Percentiles rank a stretch among this genome's conserved stretches.
These are phyloP conservation scores for Chondrilla cf. caribensis DNA, from an alignment of 37 sponge, comb jelly and placozoan genomes.

Conservation along the genomic window DNA sequence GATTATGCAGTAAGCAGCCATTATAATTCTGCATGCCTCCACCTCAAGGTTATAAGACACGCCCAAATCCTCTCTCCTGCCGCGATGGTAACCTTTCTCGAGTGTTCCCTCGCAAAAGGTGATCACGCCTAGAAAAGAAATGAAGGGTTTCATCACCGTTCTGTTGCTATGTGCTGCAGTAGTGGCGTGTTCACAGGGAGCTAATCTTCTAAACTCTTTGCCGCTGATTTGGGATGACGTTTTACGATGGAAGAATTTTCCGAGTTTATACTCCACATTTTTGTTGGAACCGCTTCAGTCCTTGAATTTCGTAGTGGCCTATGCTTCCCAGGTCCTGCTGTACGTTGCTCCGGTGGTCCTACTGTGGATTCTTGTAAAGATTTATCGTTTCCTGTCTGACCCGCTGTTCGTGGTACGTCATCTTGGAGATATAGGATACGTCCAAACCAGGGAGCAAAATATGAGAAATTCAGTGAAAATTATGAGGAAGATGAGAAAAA, in stretches of 20 bases:
- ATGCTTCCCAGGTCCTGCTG: background rate
- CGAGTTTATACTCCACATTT: background rate
- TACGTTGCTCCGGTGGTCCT: background rate
- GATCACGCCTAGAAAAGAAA: no score
- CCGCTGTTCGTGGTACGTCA: constrained; percentile 8
- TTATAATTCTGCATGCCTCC: no score
- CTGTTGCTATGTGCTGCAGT: background rate
- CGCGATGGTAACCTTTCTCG: no score
- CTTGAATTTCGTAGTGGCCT: background rate
- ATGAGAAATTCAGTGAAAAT: constrained; percentile 29
- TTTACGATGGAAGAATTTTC: background rate
- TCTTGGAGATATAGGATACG: constrained; percentile 34
- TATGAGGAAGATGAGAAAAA: background rate
- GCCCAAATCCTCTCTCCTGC: no score
- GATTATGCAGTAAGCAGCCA: no score
- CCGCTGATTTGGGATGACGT: background rate
- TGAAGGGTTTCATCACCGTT: background rate
- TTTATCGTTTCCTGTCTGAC: background rate
- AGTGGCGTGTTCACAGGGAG: background rate
- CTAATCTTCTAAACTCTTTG: background rate
- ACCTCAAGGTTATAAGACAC: no score
- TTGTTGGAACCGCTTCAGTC: background rate
- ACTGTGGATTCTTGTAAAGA: background rate
- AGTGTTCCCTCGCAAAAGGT: no score
- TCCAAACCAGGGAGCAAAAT: background rate